phyloP scores from a whole-genome alignment of 1,140 invertebrate genomes.

The Leptinotarsa lineolata region DNA sequence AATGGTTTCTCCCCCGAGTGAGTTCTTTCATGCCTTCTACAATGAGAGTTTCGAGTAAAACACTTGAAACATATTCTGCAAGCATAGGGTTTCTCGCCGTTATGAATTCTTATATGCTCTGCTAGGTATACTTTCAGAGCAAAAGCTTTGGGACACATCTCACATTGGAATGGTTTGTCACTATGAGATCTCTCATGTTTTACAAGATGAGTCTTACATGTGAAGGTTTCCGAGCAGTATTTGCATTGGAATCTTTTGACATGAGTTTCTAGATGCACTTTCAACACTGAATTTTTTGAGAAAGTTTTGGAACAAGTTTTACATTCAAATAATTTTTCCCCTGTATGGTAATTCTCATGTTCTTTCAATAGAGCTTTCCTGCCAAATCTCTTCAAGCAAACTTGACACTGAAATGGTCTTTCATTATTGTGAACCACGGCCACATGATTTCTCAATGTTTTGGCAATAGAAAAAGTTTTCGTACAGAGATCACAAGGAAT shows the following conservation, averaged over 20 bases:
- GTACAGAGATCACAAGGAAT: not conserved
- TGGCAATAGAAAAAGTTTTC: not conserved
- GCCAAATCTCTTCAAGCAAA: not conserved
- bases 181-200: slow-evolving; percentile 20
- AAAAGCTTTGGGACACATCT: slow-evolving; percentile 30
- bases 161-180: slow-evolving; percentile 32
- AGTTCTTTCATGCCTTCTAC: slow-evolving; percentile 28
- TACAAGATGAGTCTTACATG: not conserved
- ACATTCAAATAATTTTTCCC: slow-evolving; percentile 16
- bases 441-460: not conserved
- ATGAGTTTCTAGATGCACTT: slow-evolving; percentile 17
- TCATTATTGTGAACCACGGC: not conserved
- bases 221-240: slow-evolving; percentile 41
- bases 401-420: slow-evolving; percentile 2
- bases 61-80: slow-evolving; percentile 30
- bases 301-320: slow-evolving; percentile 19
- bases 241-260: not conserved
- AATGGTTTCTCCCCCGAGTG: slow-evolving; percentile 58
- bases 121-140: slow-evolving; percentile 28
- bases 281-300: not conserved
- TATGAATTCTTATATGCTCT: slow-evolving; percentile 28
- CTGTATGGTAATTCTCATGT: not conserved
- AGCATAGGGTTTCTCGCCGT: slow-evolving; percentile 26
- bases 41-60: slow-evolving; percentile 30
- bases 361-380: not conserved